Evolutionary conservation across 2,797 vertebrate species (phyloP).

Genomic region (Oophaga sylvatica): DNA sequence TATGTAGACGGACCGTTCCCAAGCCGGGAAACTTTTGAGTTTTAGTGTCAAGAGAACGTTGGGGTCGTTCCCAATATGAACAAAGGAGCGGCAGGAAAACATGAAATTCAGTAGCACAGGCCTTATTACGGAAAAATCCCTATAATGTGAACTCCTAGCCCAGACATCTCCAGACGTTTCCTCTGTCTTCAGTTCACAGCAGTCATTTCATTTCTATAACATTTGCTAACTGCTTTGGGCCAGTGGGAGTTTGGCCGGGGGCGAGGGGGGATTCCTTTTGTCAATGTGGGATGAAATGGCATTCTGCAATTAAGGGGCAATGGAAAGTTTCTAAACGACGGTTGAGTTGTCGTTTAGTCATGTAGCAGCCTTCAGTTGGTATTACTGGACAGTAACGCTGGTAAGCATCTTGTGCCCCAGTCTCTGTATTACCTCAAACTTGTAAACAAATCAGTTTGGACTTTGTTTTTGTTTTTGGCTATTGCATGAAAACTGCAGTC

Average conservation of each 20-base stretch:
- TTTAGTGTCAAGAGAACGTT: not conserved
- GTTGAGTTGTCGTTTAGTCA: not conserved
- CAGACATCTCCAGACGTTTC: conserved; percentile 46
- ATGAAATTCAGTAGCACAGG: conserved; percentile 35
- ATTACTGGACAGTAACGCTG: not conserved
- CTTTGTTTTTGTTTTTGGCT: too few relatives aligned
- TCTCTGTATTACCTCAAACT: too few relatives aligned
- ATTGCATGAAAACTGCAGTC: too few relatives aligned
- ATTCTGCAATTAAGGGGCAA: not conserved
- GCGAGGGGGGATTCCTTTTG: not conserved
- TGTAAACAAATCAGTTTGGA: too few relatives aligned
- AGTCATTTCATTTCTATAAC: conserved; percentile 22
- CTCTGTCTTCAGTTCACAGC: not conserved
- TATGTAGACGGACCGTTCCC: not conserved
- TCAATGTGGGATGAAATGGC: conserved; percentile 3
- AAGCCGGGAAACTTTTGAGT: conserved; percentile 31
- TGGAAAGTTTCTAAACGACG: not conserved
- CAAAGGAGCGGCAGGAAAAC: conserved; percentile 27
- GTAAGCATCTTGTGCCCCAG: too few relatives aligned
- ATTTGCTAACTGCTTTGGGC: not conserved
- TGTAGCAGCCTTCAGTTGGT: not conserved
- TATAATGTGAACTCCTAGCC: conserved; percentile 35
- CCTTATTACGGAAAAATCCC: conserved; percentile 54
- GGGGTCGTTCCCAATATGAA: not conserved
- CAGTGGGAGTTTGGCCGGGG: not conserved